Evolutionary conservation across 2,797 vertebrate genomes (phyloP).

Genomic region (Phylloscopus collybita): DNA sequence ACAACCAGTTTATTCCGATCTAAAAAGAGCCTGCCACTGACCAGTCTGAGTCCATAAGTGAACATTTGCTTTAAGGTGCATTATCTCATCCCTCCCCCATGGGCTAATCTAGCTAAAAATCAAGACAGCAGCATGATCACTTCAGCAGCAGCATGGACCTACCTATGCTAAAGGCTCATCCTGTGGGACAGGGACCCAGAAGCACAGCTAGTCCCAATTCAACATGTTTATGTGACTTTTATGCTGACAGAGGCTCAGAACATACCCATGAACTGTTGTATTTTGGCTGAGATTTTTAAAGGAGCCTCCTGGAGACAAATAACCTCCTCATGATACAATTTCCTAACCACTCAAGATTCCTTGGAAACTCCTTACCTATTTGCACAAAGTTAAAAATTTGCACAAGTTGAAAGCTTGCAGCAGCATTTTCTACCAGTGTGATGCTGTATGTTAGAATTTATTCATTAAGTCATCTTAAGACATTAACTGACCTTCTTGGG

Average conservation of each 20-base stretch:
- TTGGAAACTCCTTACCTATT: neutral
- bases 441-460: neutral
- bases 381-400: neutral
- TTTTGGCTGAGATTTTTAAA: neutral
- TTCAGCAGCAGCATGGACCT: neutral
- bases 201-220: neutral
- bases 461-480: neutral
- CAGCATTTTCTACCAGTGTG: neutral
- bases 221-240: fast-evolving
- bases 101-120: neutral
- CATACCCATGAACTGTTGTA: fast-evolving
- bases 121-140: neutral
- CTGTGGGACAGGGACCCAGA: neutral
- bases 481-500: neutral
- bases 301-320: neutral
- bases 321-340: neutral
- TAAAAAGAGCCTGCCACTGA: neutral
- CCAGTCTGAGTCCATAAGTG: neutral
- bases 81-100: neutral
- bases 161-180: neutral
- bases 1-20: neutral
- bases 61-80: neutral
- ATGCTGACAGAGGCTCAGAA: neutral
- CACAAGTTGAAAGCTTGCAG: neutral
- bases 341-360: neutral